Base-by-base conservation (phyloP, 2,113 vertebrate species). In the Proteles cristata region DNA sequence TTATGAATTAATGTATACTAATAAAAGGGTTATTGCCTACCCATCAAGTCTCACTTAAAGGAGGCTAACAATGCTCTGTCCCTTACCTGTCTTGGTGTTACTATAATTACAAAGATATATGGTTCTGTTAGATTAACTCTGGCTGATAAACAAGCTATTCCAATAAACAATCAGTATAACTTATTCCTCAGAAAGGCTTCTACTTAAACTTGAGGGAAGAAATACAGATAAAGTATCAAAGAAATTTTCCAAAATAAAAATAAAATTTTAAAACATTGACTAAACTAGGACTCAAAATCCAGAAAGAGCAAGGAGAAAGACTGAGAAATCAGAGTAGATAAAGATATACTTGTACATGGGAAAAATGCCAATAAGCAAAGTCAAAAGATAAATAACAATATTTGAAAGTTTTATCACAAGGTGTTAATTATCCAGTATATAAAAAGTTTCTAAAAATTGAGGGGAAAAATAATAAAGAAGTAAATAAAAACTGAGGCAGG, bases 191-290 rank as follows among this genome's bases (percentile, higher is more conserved):
- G 79, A 95, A 93, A 93, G 31, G 9, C 43, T 66, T 15, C 65
- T 33, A 58, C 25, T 69, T 82, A 88, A 85, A 63, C n/a, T 74
- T 55, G 65, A 61, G 7, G 19, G 12, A 25, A 33, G 19, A 45
- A 88, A 48, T 33, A 85, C 21, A 88, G 7, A 63, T 45, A 88
- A 81, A 55, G 25, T 55, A 76, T 77, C 43, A 89, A 71, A 89
- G n/a, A 89, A 92, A 86, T 11, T 55, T 96, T 71, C 88, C 79
- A 86, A 88, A 94, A 85, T 77, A 91, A 86, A 93, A 82, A n/a
- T 50, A 31, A 88, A 88, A 35, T 3, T 95, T 73, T 74, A 50
- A 73, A 97, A 95, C n/a, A 63, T 0, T 84, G 39, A n/a, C 21
- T 50, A 89, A 80, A 91, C 28, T 89, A 58, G 88, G 65, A 48